Percentiles rank a stretch among this genome's conserved stretches.
phyloP scores from a whole-genome alignment of 2,888 invertebrate genomes.

The Itoplectis maculator region DNA sequence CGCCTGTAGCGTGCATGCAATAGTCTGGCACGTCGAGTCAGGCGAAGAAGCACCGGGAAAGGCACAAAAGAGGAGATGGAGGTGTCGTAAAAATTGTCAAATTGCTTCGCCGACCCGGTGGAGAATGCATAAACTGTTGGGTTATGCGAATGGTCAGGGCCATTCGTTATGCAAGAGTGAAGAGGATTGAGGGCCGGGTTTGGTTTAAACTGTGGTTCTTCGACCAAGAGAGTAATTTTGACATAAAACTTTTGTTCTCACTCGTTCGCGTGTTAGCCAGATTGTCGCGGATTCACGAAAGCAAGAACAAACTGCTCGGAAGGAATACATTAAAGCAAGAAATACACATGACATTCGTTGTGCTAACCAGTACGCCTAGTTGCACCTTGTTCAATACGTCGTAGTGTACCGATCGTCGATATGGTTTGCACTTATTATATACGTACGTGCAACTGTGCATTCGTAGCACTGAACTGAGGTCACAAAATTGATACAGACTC shows the following conservation, averaged over 20 bases:
- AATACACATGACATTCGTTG: slow-evolving; percentile 75
- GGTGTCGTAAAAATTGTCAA: slow-evolving; percentile 68
- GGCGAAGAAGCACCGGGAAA: slow-evolving; percentile 22
- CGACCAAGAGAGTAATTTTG: slow-evolving; percentile 68
- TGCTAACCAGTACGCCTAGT: slow-evolving; percentile 75
- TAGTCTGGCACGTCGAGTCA: slow-evolving; percentile 27
- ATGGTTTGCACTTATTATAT: slow-evolving; percentile 27
- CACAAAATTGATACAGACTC: slow-evolving; percentile 54
- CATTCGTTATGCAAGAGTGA: slow-evolving; percentile 69
- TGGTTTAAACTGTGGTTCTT: slow-evolving; percentile 62
- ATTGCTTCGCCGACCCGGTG: slow-evolving; percentile 65
- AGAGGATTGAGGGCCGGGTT: slow-evolving; percentile 36
- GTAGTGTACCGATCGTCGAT: slow-evolving; percentile 69
- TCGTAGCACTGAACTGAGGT: slow-evolving; percentile 58
- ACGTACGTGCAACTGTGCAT: slow-evolving; percentile 53
- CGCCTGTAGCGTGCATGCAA: slow-evolving; percentile 38
- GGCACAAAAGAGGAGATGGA: slow-evolving; percentile 37
- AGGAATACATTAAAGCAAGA: slow-evolving; percentile 78
- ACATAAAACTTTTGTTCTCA: slow-evolving; percentile 66
- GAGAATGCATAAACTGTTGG: slow-evolving; percentile 66
- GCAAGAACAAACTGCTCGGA: slow-evolving; percentile 74
- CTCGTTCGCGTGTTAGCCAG: slow-evolving; percentile 16
- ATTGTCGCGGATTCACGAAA: slow-evolving; percentile 41
- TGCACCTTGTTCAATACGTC: slow-evolving; percentile 73
- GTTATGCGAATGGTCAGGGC: slow-evolving; percentile 57